Conservation (phyloP, 2,113 vertebrate genomes). For the Porphyrio hochstetteri region DNA sequence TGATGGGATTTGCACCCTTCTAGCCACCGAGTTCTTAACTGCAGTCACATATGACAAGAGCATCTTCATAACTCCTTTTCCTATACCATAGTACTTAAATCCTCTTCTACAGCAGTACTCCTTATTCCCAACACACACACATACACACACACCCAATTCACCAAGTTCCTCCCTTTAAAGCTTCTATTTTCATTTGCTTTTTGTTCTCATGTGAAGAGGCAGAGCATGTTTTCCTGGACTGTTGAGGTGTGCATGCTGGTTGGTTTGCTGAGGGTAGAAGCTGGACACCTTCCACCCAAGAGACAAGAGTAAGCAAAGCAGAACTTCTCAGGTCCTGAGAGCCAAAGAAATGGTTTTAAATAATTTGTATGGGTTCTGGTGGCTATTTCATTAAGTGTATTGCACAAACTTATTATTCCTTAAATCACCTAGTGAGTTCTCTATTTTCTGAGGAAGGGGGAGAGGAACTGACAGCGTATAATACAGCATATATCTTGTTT, state of each 20-base stretch:
- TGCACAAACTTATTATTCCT: background rate
- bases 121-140: background rate
- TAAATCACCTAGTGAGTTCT: background rate
- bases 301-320: accelerated
- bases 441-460: background rate
- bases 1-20: background rate
- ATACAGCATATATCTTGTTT: background rate
- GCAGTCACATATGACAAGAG: background rate
- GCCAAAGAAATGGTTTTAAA: background rate
- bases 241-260: accelerated
- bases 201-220: background rate
- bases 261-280: background rate
- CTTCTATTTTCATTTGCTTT: background rate
- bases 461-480: background rate
- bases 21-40: background rate
- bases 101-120: background rate
- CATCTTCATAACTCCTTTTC: background rate
- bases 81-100: background rate
- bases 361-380: background rate
- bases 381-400: background rate
- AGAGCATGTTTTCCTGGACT: background rate
- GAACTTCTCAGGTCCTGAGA: background rate
- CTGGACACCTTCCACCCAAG: background rate
- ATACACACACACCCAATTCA: too few species aligned
- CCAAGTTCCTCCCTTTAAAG: background rate